phyloP scores from a whole-genome alignment of 2,797 vertebrate genomes.

The Rhinatrema bivittatum region DNA sequence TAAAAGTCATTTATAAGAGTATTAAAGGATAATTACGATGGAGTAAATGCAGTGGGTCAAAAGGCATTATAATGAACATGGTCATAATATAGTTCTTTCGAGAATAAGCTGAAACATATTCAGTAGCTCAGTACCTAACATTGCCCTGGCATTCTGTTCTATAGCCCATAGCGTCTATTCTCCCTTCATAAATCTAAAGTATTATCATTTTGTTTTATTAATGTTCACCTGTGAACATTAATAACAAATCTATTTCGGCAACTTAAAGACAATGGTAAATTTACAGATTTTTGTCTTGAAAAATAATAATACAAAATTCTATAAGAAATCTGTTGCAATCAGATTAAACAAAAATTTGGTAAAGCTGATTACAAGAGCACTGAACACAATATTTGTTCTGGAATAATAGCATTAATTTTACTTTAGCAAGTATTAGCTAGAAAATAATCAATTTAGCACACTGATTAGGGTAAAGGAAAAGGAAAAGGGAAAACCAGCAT shows the following conservation, averaged over 20 bases:
- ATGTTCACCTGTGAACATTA: conserved; percentile 1
- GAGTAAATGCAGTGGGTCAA: conserved; percentile 65
- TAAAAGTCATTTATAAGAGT: conserved; percentile 75
- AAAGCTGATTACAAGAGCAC: conserved; percentile 77
- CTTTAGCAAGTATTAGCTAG: conserved; percentile 59
- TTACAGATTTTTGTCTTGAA: conserved; percentile 68
- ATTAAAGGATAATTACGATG: conserved; percentile 78
- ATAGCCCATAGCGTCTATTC: not conserved
- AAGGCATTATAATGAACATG: conserved; percentile 62
- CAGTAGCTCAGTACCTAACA: conserved; percentile 24
- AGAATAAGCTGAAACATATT: conserved; percentile 50
- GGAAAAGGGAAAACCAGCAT: conserved; percentile 38
- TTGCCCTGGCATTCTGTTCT: conserved; percentile 10
- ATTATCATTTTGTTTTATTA: conserved; percentile 2
- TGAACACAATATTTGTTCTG: conserved; percentile 63
- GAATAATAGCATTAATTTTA: conserved; percentile 66
- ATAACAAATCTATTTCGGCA: conserved; percentile 31
- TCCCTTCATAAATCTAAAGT: conserved; percentile 34
- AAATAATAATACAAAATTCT: conserved; percentile 60
- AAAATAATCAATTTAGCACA: conserved; percentile 48
- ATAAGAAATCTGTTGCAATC: conserved; percentile 72
- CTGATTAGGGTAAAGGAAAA: conserved; percentile 21
- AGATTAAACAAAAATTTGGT: conserved; percentile 70
- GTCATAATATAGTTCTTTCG: conserved; percentile 50
- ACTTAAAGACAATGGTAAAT: conserved; percentile 49